Evolutionary conservation across 2,797 vertebrate genomes (phyloP).

Genomic region (Halcyon badia): DNA sequence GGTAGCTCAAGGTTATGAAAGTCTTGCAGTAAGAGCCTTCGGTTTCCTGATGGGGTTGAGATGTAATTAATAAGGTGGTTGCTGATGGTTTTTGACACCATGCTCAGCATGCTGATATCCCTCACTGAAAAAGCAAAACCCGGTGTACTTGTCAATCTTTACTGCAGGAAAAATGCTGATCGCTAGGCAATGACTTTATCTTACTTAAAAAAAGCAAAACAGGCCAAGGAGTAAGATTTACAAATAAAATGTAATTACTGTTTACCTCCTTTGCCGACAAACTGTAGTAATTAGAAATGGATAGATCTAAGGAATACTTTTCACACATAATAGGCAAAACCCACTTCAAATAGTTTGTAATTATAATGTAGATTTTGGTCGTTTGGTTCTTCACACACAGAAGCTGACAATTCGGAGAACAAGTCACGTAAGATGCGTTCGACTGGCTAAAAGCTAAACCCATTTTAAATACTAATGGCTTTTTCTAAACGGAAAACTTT

Average conservation of each 20-base stretch:
- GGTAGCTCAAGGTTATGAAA: constrained; percentile 78
- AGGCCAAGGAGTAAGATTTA: background rate
- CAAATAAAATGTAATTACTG: background rate
- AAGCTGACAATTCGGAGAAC: background rate
- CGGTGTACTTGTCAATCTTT: background rate
- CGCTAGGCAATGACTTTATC: background rate
- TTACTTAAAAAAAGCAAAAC: background rate
- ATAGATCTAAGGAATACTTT: background rate
- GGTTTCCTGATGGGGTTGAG: constrained; percentile 84
- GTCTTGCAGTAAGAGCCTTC: constrained; percentile 81
- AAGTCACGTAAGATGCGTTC: background rate
- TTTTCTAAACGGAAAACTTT: background rate
- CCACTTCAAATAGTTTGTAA: background rate
- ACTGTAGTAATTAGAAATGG: background rate
- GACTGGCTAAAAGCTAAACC: background rate
- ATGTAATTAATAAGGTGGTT: constrained; percentile 82
- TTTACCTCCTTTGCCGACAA: background rate
- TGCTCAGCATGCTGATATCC: constrained; percentile 89
- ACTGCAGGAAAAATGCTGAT: background rate
- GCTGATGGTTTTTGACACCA: constrained; percentile 89
- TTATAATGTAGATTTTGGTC: background rate
- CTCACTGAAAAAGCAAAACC: constrained; percentile 82
- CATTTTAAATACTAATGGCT: background rate
- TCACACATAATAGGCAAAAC: background rate
- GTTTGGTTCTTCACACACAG: background rate